Evolutionary conservation across 2,888 invertebrate genomes (phyloP), one percentile per base, ranked within the genome.

Genomic region (Chironomus riparius): DNA sequence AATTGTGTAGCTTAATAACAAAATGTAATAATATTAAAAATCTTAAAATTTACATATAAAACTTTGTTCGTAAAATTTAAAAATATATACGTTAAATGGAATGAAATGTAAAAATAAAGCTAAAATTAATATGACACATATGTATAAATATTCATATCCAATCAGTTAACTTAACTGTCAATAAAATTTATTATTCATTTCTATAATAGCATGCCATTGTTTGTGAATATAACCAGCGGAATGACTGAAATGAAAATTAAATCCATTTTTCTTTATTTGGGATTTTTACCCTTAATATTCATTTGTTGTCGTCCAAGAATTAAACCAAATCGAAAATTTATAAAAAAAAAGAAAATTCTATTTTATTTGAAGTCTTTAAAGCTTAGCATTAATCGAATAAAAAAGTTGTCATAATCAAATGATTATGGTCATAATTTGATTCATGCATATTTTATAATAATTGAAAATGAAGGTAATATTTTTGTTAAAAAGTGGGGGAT

Each of bases 331-430:
- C 10, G 65, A 22, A 65, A 65, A 21, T 24, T 18, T 7, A 18
- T 15, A 15, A 7, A 5, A 0, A n/a, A 18, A 56, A 56, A 6
- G n/a, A 56, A 50, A 50, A 15, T 50, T 38, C 10, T 3, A 24
- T 68, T 38, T 38, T 68, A 24, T 22, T 28, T 13, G 24, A 22
- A 21, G 22, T 38, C 68, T 15, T 47, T n/a, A n/a, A 69, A 69
- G 47, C 47, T 69, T 47, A 69, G 47, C 10, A 47, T 48, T 18
- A 47, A 48, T 70, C 28, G 47, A 48, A 56, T 56, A 56, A 56
- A 56, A 50, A 70, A 70, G 48, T 70, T 70, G 70, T 70, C 70
- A 70, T 70, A 70, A 70, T 70, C 70, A 70, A 70, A 70, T 70
- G 70, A 70, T 70, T 70, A 70, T 70, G 70, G 47, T 48, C 47